A percentile compares a stretch with the other conserved stretches of the same genome.
These are phyloP conservation scores for Deilephila porcellus DNA, from an alignment of 2,888 invertebrate species.

Conservation along the genomic window DNA sequence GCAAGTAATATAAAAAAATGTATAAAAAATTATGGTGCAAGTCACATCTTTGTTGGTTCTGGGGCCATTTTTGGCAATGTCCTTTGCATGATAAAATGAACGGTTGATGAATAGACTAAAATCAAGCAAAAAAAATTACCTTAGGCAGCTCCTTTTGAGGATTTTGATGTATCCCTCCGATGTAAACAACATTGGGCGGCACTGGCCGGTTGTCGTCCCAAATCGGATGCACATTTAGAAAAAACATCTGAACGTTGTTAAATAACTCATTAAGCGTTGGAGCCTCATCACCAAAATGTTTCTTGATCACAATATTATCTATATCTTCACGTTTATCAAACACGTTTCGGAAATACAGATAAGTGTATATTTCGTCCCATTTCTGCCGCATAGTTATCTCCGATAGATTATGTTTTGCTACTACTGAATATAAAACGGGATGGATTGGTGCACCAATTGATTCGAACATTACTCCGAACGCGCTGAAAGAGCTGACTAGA, in stretches of 20 bases:
- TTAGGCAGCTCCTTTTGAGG: slow-evolving; percentile 62
- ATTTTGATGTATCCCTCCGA: slow-evolving; percentile 71
- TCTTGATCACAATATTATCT: slow-evolving; percentile 38
- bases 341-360: slow-evolving; percentile 3
- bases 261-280: slow-evolving; percentile 40
- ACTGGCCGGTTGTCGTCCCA: slow-evolving; percentile 50
- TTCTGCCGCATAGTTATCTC: slow-evolving; percentile 41
- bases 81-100: no score
- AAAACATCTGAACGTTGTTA: slow-evolving; percentile 50
- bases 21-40: no score
- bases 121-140: slow-evolving; percentile 47
- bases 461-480: slow-evolving; percentile 37
- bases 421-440: slow-evolving; percentile 45
- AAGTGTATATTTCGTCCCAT: slow-evolving; percentile 31
- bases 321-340: slow-evolving; percentile 27
- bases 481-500: slow-evolving; percentile 46
- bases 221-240: slow-evolving; percentile 60
- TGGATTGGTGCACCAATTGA: slow-evolving; percentile 45
- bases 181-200: slow-evolving; percentile 65
- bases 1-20: no score
- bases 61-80: no score
- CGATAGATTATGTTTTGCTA: slow-evolving; percentile 38
- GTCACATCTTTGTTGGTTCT: no score
- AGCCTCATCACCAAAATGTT: slow-evolving; percentile 32
- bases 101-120: not conserved